A percentile compares a stretch with the other conserved stretches of the same genome.
Evolutionary conservation across 2,113 vertebrate species (phyloP).

Genomic region (Leptobrachium leishanense): DNA sequence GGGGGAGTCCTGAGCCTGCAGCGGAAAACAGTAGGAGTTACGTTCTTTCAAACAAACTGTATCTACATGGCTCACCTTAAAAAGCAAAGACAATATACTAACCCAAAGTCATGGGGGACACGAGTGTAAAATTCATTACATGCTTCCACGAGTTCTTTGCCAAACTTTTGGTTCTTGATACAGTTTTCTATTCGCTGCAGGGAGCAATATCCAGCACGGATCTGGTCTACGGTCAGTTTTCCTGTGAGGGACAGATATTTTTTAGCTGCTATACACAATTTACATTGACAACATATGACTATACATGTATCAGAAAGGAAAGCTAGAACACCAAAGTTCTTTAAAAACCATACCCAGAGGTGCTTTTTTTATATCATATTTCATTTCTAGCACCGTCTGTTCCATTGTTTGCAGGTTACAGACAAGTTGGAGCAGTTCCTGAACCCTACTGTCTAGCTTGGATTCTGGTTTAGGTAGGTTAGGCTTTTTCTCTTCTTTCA

Average conservation of each 20-base stretch:
- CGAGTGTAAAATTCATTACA: conserved; percentile 92
- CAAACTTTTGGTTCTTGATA: conserved; percentile 69
- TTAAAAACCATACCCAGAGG: conserved; percentile 72
- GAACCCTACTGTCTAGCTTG: conserved; percentile 69
- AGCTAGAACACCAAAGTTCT: not conserved
- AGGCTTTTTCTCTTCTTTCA: conserved; percentile 3
- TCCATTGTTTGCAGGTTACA: conserved; percentile 87
- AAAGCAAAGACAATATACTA: conserved; percentile 23
- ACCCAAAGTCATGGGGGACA: conserved; percentile 92
- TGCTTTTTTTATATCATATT: conserved; percentile 86
- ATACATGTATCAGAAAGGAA: not conserved
- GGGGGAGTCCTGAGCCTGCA: conserved; percentile 78
- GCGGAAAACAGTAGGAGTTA: not conserved
- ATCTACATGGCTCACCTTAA: not conserved
- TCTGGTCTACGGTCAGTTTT: conserved; percentile 84
- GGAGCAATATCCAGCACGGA: conserved; percentile 79
- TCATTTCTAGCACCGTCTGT: conserved; percentile 89
- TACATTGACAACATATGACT: too few relatives aligned
- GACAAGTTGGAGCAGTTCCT: conserved; percentile 81
- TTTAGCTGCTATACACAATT: too few relatives aligned
- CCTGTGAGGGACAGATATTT: conserved; percentile 60
- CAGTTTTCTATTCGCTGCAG: conserved; percentile 81
- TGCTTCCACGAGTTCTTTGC: conserved; percentile 72
- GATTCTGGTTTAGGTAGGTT: conserved; percentile 58
- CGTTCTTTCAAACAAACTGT: not conserved